Evolutionary conservation across 2,888 invertebrate species (phyloP).

Genomic region (Cheilosia pagana): DNA sequence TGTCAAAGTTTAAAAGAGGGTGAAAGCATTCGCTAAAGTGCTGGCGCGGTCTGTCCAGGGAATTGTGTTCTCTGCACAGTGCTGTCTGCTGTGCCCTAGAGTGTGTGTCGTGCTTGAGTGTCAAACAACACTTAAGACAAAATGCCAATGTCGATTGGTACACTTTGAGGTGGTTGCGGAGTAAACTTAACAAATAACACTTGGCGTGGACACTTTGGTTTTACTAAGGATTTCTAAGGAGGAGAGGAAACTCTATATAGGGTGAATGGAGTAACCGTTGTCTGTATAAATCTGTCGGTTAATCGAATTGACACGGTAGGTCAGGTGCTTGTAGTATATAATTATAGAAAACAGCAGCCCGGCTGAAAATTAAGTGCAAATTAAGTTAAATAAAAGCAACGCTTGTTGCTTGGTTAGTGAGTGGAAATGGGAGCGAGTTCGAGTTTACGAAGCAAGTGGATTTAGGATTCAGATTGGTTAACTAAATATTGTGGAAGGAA

Average conservation of each 20-base stretch:
- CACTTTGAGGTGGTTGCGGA: slow-evolving; percentile 41
- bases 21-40: slow-evolving; percentile 32
- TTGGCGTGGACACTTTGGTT: slow-evolving; percentile 28
- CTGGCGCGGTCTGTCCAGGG: slow-evolving; percentile 26
- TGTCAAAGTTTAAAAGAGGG: slow-evolving; percentile 48
- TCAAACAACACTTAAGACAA: slow-evolving; percentile 55
- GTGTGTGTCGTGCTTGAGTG: slow-evolving; percentile 38
- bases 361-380: no score
- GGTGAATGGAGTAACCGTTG: neutral
- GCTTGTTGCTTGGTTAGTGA: no score
- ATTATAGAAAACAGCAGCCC: no score
- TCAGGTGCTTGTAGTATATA: neutral
- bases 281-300: slow-evolving; percentile 29
- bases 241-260: neutral
- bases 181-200: slow-evolving; percentile 38
- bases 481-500: no score
- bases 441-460: no score
- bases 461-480: no score
- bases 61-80: slow-evolving; percentile 17
- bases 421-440: no score
- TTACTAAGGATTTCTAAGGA: slow-evolving; percentile 9
- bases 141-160: slow-evolving; percentile 63
- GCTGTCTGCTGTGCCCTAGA: slow-evolving; percentile 7
- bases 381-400: no score
- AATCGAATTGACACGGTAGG: slow-evolving; percentile 37